phyloP scores from a whole-genome alignment of 2,797 vertebrate genomes.

The Clarias pachynema region DNA sequence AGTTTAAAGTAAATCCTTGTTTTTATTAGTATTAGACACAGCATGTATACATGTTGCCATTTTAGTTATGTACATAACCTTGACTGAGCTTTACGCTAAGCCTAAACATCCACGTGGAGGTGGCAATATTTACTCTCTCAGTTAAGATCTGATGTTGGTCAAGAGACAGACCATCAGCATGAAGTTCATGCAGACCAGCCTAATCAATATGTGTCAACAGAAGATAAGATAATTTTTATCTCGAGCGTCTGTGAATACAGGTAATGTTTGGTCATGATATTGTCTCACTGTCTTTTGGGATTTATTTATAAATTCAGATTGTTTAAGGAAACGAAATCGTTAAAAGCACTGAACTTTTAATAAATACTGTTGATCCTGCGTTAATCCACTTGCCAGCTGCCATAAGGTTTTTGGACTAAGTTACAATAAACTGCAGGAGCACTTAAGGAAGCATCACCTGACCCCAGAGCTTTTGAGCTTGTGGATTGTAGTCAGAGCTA shows the following conservation, averaged over 20 bases:
- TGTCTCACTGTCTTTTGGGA: background rate
- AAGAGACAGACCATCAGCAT: conserved; percentile 34
- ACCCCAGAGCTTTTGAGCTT: background rate
- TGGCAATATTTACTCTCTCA: conserved; percentile 33
- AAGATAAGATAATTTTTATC: conserved; percentile 66
- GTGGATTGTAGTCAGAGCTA: background rate
- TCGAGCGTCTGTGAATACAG: background rate
- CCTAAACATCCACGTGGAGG: conserved; percentile 36
- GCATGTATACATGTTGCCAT: background rate
- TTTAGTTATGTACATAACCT: conserved; percentile 15
- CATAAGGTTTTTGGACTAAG: background rate
- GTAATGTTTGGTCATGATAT: conserved; percentile 27
- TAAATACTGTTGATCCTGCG: background rate
- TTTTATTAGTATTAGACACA: conserved; percentile 8
- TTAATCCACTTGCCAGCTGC: background rate
- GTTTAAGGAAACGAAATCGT: background rate
- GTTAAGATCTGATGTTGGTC: conserved; percentile 22
- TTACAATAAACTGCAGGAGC: background rate
- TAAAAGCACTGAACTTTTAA: background rate
- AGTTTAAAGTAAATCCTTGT: background rate
- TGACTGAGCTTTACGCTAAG: conserved; percentile 1
- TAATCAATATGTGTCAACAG: conserved; percentile 66
- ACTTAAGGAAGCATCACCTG: background rate
- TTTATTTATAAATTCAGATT: background rate
- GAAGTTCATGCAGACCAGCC: conserved; percentile 56